A percentile compares a stretch with the other conserved stretches of the same genome.
Conservation (phyloP, 2,888 invertebrate species). For the Scrobipalpa atriplicella region DNA sequence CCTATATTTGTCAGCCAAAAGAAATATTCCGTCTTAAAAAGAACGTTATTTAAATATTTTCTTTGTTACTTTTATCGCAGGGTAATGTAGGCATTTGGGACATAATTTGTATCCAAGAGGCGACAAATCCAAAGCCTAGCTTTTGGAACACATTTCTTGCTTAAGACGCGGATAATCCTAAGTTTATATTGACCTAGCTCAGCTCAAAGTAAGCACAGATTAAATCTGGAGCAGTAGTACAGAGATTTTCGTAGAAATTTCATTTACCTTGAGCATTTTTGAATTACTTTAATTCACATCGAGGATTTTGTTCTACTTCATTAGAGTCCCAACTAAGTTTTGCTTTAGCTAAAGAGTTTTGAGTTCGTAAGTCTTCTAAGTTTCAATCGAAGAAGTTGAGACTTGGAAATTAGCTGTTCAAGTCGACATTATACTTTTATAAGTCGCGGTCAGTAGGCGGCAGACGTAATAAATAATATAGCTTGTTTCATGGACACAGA, state of each 20-base stretch:
- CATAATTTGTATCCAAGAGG: neutral
- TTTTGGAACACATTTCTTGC: neutral
- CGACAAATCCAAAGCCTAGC: neutral
- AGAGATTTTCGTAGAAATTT: too few relatives aligned
- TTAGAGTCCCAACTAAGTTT: constrained; percentile 7
- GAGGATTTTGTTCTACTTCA: constrained; percentile 16
- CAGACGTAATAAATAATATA: neutral
- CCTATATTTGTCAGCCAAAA: neutral
- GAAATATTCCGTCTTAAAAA: neutral
- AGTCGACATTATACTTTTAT: constrained; percentile 6
- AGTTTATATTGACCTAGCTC: neutral
- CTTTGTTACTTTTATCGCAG: neutral
- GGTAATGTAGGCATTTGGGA: neutral
- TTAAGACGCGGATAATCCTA: neutral
- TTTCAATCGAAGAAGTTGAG: neutral
- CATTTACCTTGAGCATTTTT: too few relatives aligned
- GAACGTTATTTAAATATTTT: neutral
- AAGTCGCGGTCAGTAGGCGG: neutral
- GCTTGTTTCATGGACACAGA: neutral
- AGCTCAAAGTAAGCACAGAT: neutral
- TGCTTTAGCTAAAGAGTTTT: neutral
- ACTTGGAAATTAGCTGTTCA: neutral
- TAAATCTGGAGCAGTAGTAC: too few relatives aligned
- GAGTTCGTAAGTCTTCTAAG: constrained; percentile 4
- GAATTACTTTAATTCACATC: neutral